Evolutionary conservation across 2,113 vertebrate genomes (phyloP).

Genomic region (Myiozetetes cayanensis): DNA sequence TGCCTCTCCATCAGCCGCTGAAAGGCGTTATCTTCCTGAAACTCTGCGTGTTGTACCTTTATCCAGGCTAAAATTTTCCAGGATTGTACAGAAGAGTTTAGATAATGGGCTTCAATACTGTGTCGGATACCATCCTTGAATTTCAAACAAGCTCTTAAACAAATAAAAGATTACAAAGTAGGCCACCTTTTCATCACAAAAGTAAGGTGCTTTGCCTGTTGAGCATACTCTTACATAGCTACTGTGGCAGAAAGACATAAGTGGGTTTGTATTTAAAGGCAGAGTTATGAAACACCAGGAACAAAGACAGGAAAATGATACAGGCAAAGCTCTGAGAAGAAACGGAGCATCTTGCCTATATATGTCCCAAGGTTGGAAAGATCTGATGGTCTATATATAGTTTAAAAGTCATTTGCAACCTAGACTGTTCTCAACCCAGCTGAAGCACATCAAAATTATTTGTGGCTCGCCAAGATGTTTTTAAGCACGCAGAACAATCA

Average conservation of each 20-base stretch:
- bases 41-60: not conserved
- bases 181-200: not conserved
- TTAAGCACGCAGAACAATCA: slow-evolving; percentile 1
- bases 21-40: not conserved
- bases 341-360: not conserved
- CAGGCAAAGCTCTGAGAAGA: not conserved
- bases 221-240: not conserved
- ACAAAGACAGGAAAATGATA: not conserved
- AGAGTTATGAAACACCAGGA: not conserved
- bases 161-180: not conserved
- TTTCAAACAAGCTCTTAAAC: not conserved
- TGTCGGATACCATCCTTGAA: not conserved
- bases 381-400: not conserved
- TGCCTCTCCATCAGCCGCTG: not conserved
- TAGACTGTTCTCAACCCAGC: not conserved
- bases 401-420: not conserved
- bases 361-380: not conserved
- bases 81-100: not conserved
- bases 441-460: not conserved
- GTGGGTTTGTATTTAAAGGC: not conserved
- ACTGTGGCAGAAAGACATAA: not conserved
- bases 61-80: not conserved
- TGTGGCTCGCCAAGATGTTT: not conserved
- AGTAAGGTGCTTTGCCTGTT: not conserved
- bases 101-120: not conserved